A percentile compares a stretch with the other conserved stretches of the same genome.
phyloP scores from a whole-genome alignment of 2,888 invertebrate species.

The Smittia aterrima region DNA sequence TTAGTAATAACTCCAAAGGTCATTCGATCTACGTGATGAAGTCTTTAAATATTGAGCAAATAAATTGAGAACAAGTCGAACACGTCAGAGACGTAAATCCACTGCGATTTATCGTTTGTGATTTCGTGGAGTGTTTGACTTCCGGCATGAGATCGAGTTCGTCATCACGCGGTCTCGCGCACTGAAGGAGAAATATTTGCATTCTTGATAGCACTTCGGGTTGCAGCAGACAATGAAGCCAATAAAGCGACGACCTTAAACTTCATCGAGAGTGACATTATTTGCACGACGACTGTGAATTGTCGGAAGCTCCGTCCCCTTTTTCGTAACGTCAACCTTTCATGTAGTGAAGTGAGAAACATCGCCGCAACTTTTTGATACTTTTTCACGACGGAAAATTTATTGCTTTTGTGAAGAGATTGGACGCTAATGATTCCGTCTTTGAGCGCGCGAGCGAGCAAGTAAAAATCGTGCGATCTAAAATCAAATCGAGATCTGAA shows the following conservation, averaged over 20 bases:
- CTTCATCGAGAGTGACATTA: conserved; percentile 13
- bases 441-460: not conserved
- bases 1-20: not conserved
- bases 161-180: not conserved
- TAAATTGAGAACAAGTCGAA: not conserved
- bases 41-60: not conserved
- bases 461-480: conserved; percentile 7
- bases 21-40: conserved; percentile 4
- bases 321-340: not conserved
- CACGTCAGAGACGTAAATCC: conserved; percentile 3
- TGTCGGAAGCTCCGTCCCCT: conserved; percentile 6
- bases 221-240: not conserved
- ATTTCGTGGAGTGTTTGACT: not conserved
- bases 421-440: not conserved
- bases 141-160: not conserved
- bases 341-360: not conserved
- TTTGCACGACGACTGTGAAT: not conserved
- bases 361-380: not conserved
- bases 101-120: conserved; percentile 10
- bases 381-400: conserved; percentile 13
- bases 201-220: not conserved
- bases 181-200: not conserved
- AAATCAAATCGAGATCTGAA: not conserved
- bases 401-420: conserved; percentile 14
- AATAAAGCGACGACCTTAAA: conserved; percentile 14